Evolutionary conservation across 2,888 invertebrate genomes (phyloP), one percentile per base, ranked within the genome.

Genomic region (Congeria kusceri): DNA sequence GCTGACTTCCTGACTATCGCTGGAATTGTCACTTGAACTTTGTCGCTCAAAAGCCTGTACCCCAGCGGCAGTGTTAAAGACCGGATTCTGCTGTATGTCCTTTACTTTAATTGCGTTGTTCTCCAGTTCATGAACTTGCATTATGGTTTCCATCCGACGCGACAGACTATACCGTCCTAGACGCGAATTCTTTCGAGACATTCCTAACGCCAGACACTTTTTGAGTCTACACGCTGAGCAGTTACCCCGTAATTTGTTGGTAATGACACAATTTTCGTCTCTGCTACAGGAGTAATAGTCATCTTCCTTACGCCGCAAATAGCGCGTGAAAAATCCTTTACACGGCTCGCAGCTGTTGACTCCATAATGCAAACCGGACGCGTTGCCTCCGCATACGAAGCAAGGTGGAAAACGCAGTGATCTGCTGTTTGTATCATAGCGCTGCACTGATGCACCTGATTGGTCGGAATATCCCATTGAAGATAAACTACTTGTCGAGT

Each of bases 341-440:
- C 78, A 83, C 1, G 83, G 74, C 44, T 83, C 83, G 39, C 83
- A 83, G 18, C 70, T 83, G 56, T 77, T 83, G 7, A 83, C 77
- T 13, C 83, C 83, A 64, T 77, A 83, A 57, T 83, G 83, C 29
- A 78, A 53, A 56, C 83, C 83, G 7, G 79, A 79, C 0, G 83
- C 77, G n/a, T 73, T 79, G 1, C 79, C 79, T 1, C 77, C 74
- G 32, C 83, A 83, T 5, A 83, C 70, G 64, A 44, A 68, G 68
- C 83, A 83, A 2, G 83, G 83, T 13, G 79, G 83, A 57, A 83
- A 79, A 49, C 68, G 62, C 27, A 83, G 57, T 3, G 78, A 59
- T 39, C 39, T 39, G 13, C 56, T 80, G 15, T 61, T 69, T 20
- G 25, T 23, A 7, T 49, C 32, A 49, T 49, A 49, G 18, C 5